Conservation (phyloP, 1,140 invertebrate genomes). For the Aphelenchoides besseyi region DNA sequence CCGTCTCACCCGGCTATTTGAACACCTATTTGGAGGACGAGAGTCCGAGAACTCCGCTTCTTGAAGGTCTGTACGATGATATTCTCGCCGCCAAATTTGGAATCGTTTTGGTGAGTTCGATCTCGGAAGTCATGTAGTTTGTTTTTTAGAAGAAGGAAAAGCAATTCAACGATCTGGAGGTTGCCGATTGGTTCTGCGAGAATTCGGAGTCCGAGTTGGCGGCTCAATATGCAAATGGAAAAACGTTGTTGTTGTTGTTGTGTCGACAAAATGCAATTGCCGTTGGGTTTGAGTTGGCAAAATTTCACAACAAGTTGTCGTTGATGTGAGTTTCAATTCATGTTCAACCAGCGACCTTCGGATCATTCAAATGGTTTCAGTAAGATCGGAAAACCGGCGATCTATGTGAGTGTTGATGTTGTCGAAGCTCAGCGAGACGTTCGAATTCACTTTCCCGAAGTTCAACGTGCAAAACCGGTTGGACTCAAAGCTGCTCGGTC, state of each 20-base stretch:
- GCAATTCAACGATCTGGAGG: neutral
- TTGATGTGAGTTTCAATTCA: slow-evolving; percentile 3
- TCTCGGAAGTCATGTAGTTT: neutral
- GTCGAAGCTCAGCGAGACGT: slow-evolving; percentile 8
- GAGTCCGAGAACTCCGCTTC: neutral
- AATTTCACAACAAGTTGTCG: slow-evolving; percentile 1
- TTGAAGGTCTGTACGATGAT: slow-evolving; percentile 6
- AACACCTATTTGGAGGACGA: neutral
- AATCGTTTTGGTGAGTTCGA: slow-evolving; percentile 1
- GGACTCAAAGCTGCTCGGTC: neutral
- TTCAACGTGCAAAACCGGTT: neutral
- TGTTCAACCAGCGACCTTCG: neutral
- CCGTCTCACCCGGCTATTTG: neutral
- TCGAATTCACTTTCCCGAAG: slow-evolving; percentile 5
- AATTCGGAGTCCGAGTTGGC: neutral
- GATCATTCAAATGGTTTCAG: too few relatives aligned
- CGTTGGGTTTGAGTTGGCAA: neutral
- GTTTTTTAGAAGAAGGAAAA: slow-evolving; percentile 4
- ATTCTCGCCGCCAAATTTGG: neutral
- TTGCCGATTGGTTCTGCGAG: slow-evolving; percentile 2
- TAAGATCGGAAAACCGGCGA: neutral
- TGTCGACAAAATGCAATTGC: slow-evolving; percentile 3
- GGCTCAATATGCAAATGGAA: slow-evolving; percentile 5
- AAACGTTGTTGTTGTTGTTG: neutral
- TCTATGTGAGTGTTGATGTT: neutral